phyloP scores from a whole-genome alignment of 2,888 invertebrate species.

The Eupithecia insigniata region DNA sequence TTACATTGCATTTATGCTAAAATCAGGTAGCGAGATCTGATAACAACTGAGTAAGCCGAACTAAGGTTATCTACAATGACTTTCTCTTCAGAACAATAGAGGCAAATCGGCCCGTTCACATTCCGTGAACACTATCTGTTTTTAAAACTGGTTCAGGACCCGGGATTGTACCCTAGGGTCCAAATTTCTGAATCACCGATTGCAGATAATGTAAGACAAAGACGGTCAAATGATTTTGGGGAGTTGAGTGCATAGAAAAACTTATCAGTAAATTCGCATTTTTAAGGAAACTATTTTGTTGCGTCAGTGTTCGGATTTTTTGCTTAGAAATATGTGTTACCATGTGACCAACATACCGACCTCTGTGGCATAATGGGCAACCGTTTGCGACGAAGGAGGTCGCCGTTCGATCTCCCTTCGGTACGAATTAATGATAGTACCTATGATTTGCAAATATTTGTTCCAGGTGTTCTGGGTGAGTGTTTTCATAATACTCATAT shows the following conservation, averaged over 20 bases:
- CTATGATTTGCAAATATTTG: background rate
- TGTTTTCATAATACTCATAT: too few species aligned
- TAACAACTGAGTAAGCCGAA: constrained; percentile 21
- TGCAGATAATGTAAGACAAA: constrained; percentile 32
- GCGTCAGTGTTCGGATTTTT: background rate
- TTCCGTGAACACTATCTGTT: constrained; percentile 25
- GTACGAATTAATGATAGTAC: background rate
- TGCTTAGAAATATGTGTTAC: background rate
- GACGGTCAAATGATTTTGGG: constrained; percentile 23
- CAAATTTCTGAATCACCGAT: constrained; percentile 32
- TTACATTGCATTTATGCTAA: constrained; percentile 21
- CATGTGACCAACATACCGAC: background rate
- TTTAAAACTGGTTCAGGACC: constrained; percentile 19
- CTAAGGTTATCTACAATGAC: constrained; percentile 29
- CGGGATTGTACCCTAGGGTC: constrained; percentile 3
- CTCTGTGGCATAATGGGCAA: background rate
- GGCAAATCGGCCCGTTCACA: constrained; percentile 15
- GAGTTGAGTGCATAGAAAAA: constrained; percentile 16
- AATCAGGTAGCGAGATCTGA: constrained; percentile 26
- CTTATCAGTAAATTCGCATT: constrained; percentile 21
- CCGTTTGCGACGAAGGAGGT: too few species aligned
- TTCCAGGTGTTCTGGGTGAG: background rate
- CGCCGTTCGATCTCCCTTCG: background rate
- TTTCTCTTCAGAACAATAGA: constrained; percentile 33
- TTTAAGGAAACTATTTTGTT: constrained; percentile 17